Conservation (phyloP, 2,113 vertebrate species). For the Oceanites oceanicus region DNA sequence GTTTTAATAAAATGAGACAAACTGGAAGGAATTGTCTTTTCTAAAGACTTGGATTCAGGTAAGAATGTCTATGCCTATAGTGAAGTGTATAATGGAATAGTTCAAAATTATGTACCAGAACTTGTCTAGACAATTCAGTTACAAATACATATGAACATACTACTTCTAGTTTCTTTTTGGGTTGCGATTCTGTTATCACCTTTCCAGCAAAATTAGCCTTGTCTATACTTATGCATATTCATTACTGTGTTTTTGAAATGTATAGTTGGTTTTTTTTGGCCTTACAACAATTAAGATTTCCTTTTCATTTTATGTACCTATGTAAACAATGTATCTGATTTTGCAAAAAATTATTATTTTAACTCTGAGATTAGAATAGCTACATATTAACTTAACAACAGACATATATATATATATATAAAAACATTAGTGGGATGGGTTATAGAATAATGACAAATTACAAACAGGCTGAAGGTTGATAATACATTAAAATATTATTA, state of each 20-base stretch:
- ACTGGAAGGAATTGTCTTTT: neutral
- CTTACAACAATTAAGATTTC: neutral
- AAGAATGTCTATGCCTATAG: neutral
- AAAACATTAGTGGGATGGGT: neutral
- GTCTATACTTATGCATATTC: neutral
- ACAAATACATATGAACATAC: neutral
- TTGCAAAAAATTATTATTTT: neutral
- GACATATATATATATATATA: neutral
- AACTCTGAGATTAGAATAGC: neutral
- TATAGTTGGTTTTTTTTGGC: rapidly evolving
- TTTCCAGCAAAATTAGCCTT: neutral
- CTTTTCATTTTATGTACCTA: neutral
- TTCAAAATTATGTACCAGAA: neutral
- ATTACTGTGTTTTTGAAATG: neutral
- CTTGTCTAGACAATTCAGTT: neutral
- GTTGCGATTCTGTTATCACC: neutral
- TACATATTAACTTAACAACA: neutral
- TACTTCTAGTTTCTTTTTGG: neutral
- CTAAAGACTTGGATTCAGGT: neutral
- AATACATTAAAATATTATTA: neutral
- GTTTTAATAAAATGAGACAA: neutral
- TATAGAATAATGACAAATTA: neutral
- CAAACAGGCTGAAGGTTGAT: neutral
- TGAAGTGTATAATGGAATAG: neutral
- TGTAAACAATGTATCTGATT: neutral